Evolutionary conservation across 2,797 vertebrate species (phyloP).

Genomic region (Anguilla pacifica): DNA sequence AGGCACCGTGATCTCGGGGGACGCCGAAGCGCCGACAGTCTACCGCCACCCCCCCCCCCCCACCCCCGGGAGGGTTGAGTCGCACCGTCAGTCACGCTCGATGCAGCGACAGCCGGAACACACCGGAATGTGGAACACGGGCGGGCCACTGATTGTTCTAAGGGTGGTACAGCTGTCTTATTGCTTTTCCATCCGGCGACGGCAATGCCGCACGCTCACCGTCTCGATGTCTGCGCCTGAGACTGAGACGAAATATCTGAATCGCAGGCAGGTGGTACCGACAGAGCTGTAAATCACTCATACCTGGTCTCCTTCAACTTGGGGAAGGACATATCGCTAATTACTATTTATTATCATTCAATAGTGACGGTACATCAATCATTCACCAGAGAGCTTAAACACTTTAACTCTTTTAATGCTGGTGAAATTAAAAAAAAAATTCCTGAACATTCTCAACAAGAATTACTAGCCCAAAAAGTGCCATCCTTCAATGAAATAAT

Average conservation of each 20-base stretch:
- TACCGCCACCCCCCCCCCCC: too few relatives aligned
- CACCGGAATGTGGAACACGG: background rate
- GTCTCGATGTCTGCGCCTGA: background rate
- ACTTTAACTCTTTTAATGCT: too few relatives aligned
- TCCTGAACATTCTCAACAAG: too few relatives aligned
- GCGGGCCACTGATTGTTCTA: background rate
- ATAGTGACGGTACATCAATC: background rate
- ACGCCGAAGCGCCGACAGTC: background rate
- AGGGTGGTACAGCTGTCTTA: too few relatives aligned
- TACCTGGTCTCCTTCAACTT: background rate
- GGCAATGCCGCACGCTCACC: background rate
- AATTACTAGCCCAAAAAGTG: too few relatives aligned
- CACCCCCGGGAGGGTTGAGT: background rate
- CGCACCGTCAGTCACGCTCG: background rate
- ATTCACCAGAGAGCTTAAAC: background rate
- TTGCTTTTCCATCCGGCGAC: background rate
- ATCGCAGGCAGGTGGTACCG: background rate
- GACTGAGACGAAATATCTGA: background rate
- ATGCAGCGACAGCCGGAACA: background rate
- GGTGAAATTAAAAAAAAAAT: too few relatives aligned
- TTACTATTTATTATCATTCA: background rate
- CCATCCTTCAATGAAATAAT: too few relatives aligned
- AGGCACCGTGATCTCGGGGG: background rate
- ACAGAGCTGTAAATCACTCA: background rate
- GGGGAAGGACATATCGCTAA: background rate